A percentile compares a stretch with the other conserved stretches of the same genome.
Evolutionary conservation across 2,888 invertebrate species (phyloP).

Genomic region (Dendrolimus pini): DNA sequence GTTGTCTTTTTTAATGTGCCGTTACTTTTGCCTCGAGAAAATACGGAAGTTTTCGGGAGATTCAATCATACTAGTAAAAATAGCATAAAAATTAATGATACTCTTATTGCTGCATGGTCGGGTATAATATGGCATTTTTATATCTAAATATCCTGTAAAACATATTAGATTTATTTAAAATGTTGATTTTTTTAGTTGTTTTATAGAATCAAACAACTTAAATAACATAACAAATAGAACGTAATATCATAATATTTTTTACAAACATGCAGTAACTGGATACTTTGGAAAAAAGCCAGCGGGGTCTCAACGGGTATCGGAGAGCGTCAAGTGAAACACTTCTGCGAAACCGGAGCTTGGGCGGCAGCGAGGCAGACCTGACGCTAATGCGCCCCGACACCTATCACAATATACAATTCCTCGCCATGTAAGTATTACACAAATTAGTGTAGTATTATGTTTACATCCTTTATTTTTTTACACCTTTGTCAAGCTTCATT

Average conservation of each 20-base stretch:
- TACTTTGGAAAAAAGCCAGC: slow-evolving; percentile 29
- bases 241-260: neutral
- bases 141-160: too few relatives aligned
- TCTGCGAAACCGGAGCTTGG: slow-evolving; percentile 62
- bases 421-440: slow-evolving; percentile 59
- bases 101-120: too few relatives aligned
- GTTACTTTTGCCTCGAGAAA: too few relatives aligned
- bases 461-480: slow-evolving; percentile 51
- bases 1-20: too few relatives aligned
- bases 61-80: too few relatives aligned
- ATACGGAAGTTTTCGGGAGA: too few relatives aligned
- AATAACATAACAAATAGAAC: neutral
- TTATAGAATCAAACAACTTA: neutral
- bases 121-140: too few relatives aligned
- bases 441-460: slow-evolving; percentile 69
- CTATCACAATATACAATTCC: slow-evolving; percentile 67
- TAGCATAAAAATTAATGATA: too few relatives aligned
- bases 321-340: slow-evolving; percentile 65
- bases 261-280: slow-evolving; percentile 15
- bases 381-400: slow-evolving; percentile 52
- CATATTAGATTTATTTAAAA: too few relatives aligned
- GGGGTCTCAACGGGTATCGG: slow-evolving; percentile 35
- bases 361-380: slow-evolving; percentile 29
- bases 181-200: too few relatives aligned
- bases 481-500: slow-evolving; percentile 48